Evolutionary conservation across 1,140 invertebrate species (phyloP).

Genomic region (Drosophila pandora): DNA sequence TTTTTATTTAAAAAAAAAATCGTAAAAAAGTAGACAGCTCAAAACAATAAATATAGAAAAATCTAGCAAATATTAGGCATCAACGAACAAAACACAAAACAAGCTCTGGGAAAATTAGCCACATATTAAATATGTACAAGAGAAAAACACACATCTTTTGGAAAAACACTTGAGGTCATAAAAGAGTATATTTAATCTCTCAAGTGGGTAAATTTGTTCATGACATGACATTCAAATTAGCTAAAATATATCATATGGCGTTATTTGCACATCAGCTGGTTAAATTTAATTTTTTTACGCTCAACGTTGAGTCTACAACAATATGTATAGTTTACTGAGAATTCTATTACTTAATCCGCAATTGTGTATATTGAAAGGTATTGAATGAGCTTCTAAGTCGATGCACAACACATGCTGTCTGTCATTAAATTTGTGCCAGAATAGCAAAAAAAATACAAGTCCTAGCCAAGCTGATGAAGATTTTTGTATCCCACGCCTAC

Average conservation of each 20-base stretch:
- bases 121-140: constrained; percentile 33
- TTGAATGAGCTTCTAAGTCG: constrained; percentile 44
- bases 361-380: constrained; percentile 10
- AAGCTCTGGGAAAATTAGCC: constrained; percentile 49
- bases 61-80: constrained; percentile 7
- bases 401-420: constrained; percentile 64
- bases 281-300: not conserved
- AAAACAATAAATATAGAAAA: constrained; percentile 34
- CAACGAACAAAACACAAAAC: constrained; percentile 16
- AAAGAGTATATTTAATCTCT: not conserved
- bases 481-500: constrained; percentile 19
- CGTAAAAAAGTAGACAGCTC: constrained; percentile 22
- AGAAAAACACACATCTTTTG: constrained; percentile 7
- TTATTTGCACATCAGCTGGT: not conserved
- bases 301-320: not conserved
- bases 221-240: not conserved
- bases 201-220: not conserved
- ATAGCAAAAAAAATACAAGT: constrained; percentile 21
- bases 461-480: constrained; percentile 37
- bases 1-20: constrained; percentile 23
- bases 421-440: constrained; percentile 65
- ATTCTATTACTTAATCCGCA: not conserved
- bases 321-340: not conserved
- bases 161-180: constrained; percentile 9
- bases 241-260: not conserved